Conservation (phyloP, 2,797 vertebrate genomes). For the Falco cherrug region DNA sequence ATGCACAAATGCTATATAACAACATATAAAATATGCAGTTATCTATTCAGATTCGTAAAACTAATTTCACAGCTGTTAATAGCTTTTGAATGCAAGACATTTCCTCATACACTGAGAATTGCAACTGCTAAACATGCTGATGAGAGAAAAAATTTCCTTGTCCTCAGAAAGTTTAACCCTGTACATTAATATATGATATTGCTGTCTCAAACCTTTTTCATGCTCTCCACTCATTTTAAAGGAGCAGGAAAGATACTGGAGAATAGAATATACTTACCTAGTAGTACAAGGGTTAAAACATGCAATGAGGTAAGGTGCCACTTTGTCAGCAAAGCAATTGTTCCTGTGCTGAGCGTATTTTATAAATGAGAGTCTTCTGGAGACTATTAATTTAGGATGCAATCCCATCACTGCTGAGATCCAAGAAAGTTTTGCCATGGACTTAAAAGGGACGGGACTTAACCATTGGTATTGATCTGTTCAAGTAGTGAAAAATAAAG, state of each 20-base stretch:
- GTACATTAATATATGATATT: not conserved
- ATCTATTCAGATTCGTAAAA: conserved; percentile 26
- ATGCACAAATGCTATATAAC: not conserved
- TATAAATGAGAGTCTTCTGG: not conserved
- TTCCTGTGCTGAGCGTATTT: not conserved
- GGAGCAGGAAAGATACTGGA: not conserved
- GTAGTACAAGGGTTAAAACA: not conserved
- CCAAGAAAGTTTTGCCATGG: not conserved
- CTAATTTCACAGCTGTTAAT: conserved; percentile 56
- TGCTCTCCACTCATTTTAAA: not conserved
- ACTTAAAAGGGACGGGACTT: not conserved
- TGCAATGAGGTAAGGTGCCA: not conserved
- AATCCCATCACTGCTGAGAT: not conserved
- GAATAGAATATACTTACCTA: not conserved
- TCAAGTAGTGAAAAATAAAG: not conserved
- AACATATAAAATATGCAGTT: not conserved
- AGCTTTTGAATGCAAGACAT: conserved; percentile 19
- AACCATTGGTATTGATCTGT: not conserved
- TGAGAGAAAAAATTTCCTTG: not conserved
- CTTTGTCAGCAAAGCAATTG: not conserved
- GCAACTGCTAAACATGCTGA: conserved; percentile 41
- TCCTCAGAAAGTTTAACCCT: conserved; percentile 22
- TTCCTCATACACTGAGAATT: conserved; percentile 11
- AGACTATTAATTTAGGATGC: not conserved
- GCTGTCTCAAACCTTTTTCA: not conserved